phyloP scores from a whole-genome alignment of 53 echinoderm and acorn worm species.

The Stichopus horrens region DNA sequence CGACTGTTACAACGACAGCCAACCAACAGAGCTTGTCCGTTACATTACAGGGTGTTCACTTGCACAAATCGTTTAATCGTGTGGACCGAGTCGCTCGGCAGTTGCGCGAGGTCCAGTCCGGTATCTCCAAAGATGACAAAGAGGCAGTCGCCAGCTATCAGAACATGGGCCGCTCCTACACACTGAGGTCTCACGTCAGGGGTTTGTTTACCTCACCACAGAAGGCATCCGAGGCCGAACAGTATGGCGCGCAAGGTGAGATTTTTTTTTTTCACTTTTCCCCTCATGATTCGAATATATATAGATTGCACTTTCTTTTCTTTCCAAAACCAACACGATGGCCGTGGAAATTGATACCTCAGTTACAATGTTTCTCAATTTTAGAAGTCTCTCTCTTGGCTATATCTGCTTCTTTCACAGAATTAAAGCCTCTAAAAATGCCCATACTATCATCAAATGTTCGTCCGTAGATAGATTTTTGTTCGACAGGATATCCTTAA shows the following conservation, averaged over 20 bases:
- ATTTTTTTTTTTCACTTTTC: neutral
- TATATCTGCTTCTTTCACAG: no score
- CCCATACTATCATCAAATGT: no score
- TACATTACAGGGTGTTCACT: conserved; percentile 75
- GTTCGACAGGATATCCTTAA: no score
- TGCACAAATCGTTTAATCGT: conserved; percentile 95
- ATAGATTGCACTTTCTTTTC: no score
- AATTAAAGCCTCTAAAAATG: no score
- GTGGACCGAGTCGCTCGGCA: conserved; percentile 96
- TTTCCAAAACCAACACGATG: no score
- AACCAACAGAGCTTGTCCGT: conserved; percentile 33
- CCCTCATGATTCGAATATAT: no score
- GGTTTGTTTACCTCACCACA: conserved; percentile 52
- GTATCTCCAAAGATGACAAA: conserved; percentile 49
- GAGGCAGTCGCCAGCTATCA: conserved; percentile 17
- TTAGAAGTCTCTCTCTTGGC: no score
- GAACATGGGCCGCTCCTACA: conserved; percentile 45
- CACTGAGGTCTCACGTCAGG: conserved; percentile 57
- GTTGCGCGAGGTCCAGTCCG: conserved; percentile 80
- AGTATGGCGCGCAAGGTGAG: conserved; percentile 37
- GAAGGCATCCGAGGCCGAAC: conserved; percentile 42
- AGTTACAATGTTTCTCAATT: no score
- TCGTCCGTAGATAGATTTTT: no score
- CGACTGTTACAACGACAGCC: conserved; percentile 22
- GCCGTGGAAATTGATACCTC: no score